Evolutionary conservation across 2,113 vertebrate genomes (phyloP).

Genomic region (Sylvilagus bachmani): DNA sequence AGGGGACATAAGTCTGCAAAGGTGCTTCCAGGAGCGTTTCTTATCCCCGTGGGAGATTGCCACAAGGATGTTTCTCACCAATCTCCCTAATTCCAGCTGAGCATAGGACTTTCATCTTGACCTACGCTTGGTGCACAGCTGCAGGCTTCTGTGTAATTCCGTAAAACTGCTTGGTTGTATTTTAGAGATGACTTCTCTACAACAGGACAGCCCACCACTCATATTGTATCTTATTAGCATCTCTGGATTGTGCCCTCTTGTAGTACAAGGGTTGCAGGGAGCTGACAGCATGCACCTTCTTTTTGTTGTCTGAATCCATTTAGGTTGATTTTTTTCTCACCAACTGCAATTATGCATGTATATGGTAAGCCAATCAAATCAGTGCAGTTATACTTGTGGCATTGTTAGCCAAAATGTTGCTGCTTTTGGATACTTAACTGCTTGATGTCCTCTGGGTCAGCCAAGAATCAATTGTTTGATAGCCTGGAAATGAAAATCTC

Average conservation of each 20-base stretch:
- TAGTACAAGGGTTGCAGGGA: not conserved
- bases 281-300: not conserved
- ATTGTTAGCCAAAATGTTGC: not conserved
- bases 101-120: not conserved
- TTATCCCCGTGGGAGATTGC: not conserved
- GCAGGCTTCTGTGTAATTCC: not conserved
- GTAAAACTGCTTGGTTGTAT: not conserved
- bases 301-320: slow-evolving; percentile 11
- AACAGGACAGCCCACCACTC: not conserved
- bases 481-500: slow-evolving; percentile 1
- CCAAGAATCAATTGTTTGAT: not conserved
- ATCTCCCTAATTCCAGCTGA: not conserved
- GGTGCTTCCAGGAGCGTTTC: not conserved
- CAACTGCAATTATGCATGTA: not conserved
- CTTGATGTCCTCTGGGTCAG: not conserved
- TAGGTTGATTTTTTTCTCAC: not conserved
- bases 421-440: not conserved
- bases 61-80: not conserved
- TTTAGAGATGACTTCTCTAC: not conserved
- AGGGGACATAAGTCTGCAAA: not conserved
- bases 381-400: not conserved
- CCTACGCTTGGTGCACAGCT: not conserved
- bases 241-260: not conserved
- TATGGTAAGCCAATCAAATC: not conserved
- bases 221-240: not conserved